Evolutionary conservation across 1,140 invertebrate species (phyloP).

Genomic region (Polypedilum pembai): DNA sequence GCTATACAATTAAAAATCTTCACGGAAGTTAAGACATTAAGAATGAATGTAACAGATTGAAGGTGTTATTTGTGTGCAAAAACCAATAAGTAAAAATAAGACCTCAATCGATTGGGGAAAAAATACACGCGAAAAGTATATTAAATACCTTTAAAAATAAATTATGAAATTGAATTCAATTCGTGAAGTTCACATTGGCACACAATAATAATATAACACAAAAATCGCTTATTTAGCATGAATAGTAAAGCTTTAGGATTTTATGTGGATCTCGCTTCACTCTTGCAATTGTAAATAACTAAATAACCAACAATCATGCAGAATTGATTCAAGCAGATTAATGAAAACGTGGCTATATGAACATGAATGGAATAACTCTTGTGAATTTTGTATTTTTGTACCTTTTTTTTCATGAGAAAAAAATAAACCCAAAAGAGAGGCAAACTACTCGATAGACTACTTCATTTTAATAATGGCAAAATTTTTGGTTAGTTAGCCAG

Average conservation of each 20-base stretch:
- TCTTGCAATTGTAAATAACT: slow-evolving; percentile 7
- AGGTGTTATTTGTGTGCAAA: no score
- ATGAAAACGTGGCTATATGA: slow-evolving; percentile 3
- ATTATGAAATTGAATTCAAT: slow-evolving; percentile 14
- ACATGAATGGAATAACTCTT: slow-evolving; percentile 9
- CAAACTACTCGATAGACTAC: neutral
- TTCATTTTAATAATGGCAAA: neutral
- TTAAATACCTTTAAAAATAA: neutral
- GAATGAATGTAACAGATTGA: no score
- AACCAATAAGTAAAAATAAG: no score
- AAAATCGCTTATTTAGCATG: neutral
- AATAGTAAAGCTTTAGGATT: neutral
- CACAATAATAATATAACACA: neutral
- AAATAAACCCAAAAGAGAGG: neutral
- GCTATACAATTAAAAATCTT: no score
- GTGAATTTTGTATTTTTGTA: no score
- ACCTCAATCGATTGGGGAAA: no score
- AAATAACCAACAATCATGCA: slow-evolving; percentile 13
- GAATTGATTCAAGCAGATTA: slow-evolving; percentile 18
- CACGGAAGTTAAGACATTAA: no score
- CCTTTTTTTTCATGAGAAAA: neutral
- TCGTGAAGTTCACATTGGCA: slow-evolving; percentile 14
- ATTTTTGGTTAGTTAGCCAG: slow-evolving; percentile 8
- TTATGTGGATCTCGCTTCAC: neutral
- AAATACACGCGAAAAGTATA: neutral